These are phyloP conservation scores for Achroia grisella DNA, from an alignment of 1,140 invertebrate genomes.

Conservation along the genomic window DNA sequence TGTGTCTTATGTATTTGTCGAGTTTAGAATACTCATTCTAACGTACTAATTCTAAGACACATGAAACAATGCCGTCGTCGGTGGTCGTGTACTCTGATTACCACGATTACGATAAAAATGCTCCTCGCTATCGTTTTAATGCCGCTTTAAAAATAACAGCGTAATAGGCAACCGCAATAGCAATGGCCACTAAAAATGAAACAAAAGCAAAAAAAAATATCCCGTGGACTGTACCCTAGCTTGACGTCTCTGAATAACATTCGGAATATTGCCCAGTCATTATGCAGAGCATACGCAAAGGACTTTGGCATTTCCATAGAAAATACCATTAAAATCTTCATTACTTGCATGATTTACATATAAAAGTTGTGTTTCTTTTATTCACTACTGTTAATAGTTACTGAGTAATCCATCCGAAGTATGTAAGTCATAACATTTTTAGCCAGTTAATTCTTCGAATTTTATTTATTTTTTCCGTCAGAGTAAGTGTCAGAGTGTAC, in stretches of 20 bases:
- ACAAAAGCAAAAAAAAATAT: slow-evolving; percentile 3
- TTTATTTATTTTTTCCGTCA: no score
- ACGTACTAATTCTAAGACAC: background rate
- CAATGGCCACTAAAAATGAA: slow-evolving; percentile 33
- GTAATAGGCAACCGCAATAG: slow-evolving; percentile 33
- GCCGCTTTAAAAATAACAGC: slow-evolving; percentile 34
- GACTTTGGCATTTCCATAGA: slow-evolving; percentile 25
- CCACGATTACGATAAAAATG: slow-evolving; percentile 39
- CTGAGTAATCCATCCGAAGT: no score
- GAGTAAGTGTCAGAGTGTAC: no score
- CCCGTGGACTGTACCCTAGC: slow-evolving; percentile 16
- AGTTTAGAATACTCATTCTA: no score
- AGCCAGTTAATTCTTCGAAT: no score
- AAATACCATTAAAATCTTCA: slow-evolving; percentile 18
- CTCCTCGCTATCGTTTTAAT: slow-evolving; percentile 29
- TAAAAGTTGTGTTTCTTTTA: slow-evolving; percentile 20
- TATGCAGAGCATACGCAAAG: slow-evolving; percentile 12
- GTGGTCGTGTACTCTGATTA: slow-evolving; percentile 33
- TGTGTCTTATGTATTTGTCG: no score
- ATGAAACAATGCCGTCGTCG: slow-evolving; percentile 12
- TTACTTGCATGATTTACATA: slow-evolving; percentile 10
- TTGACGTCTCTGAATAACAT: slow-evolving; percentile 26
- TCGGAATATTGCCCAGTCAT: slow-evolving; percentile 23
- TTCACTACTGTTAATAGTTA: background rate
- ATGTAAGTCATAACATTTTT: no score